Evolutionary conservation across 2,797 vertebrate genomes (phyloP), one percentile per base, ranked within the genome.

Genomic region (Bovichtus variegatus): DNA sequence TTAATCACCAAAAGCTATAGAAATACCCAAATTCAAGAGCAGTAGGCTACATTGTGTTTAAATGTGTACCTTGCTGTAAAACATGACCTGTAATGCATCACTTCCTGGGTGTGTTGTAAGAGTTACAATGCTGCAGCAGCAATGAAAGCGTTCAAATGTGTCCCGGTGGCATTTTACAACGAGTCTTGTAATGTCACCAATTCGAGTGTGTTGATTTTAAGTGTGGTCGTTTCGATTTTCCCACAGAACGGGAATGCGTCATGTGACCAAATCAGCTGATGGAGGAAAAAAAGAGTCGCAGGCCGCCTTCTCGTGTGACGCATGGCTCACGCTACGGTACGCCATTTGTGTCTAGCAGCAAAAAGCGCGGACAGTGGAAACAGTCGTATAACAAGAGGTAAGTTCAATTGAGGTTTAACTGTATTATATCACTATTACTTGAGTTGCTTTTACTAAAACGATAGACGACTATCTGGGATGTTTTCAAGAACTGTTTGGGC

Each of bases 271-370:
- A 75, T 67, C 86, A 83, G 80, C 80, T 87, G 76, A 77, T 29
- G 9, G 13, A 11, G 11, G 29, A 67, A 71, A 82, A 70, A 60
- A 44, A 59, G 23, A n/a, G 47, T 34, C 61, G 57, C 53, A 41
- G 40, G 1, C 67, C 82, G 77, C 84, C 78, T 49, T 61, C 67
- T 57, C 53, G 12, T 83, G 91, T 95, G 94, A 95, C 94, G 94
- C 85, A 80, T n/a, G 71, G 76, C 73, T 89, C 91, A 83, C 87
- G 93, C 96, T 97, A 97, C 97, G 97, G 97, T 94, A 95, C 96
- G 96, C 97, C 96, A 96, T 96, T 97, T 92, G 97, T 96, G 96
- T 95, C 96, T 91, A 96, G 95, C 95, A 93, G 89, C 91, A 89
- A 95, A 96, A 96, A 94, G 95, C 95, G 96, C 96, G 96, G 95